Conservation (phyloP, 1,140 invertebrate species). For the Drosophila littoralis region DNA sequence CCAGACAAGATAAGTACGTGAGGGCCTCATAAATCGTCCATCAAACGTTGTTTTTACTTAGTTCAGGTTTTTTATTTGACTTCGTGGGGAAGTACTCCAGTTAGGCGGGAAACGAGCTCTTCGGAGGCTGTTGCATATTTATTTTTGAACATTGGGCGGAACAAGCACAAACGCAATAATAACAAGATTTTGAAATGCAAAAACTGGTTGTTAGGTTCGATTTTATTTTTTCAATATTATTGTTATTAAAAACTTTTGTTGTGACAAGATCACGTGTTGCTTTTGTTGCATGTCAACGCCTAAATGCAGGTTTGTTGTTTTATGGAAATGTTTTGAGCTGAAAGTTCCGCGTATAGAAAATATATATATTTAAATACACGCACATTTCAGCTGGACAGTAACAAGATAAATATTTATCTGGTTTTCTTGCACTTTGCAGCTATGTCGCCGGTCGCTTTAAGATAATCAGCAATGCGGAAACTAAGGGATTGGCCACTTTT, state of each 20-base stretch:
- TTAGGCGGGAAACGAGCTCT: constrained; percentile 18
- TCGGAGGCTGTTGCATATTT: constrained; percentile 1
- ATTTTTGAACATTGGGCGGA: constrained; percentile 20
- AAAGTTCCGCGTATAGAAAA: constrained; percentile 13
- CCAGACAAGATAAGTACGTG: neutral
- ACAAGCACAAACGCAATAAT: constrained; percentile 13
- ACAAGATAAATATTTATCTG: neutral
- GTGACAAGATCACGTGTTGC: constrained; percentile 18
- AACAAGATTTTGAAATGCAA: constrained; percentile 19
- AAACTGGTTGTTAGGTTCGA: constrained; percentile 32
- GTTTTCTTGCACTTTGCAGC: constrained; percentile 86
- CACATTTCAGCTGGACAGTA: neutral
- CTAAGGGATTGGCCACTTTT: constrained; percentile 96
- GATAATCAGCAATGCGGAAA: constrained; percentile 92
- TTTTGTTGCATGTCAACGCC: constrained; percentile 23
- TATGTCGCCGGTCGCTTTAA: constrained; percentile 95
- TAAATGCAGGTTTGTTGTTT: neutral
- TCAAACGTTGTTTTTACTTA: constrained; percentile 12
- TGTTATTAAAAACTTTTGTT: neutral
- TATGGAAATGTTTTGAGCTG: neutral
- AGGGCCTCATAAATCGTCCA: constrained; percentile 8
- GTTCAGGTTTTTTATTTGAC: constrained; percentile 7
- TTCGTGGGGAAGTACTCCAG: constrained; percentile 38
- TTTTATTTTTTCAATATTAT: constrained; percentile 1
- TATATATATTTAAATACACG: constrained; percentile 17